Evolutionary conservation across 2,797 vertebrate genomes (phyloP).

Genomic region (Heterohyrax brucei): DNA sequence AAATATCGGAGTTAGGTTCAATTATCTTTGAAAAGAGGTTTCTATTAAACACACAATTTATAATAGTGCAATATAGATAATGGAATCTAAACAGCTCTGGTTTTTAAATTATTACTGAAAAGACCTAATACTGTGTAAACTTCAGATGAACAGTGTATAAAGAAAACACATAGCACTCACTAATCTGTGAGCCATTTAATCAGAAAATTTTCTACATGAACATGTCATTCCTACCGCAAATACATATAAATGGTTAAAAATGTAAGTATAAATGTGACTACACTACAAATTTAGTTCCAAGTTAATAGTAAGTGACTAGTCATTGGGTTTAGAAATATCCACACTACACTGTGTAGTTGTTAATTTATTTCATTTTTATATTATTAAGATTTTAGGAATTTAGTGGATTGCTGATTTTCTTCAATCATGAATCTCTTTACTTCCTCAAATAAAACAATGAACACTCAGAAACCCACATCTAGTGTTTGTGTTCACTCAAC

Average conservation of each 20-base stretch:
- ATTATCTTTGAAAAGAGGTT: slow-evolving; percentile 68
- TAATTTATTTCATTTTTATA: slow-evolving; percentile 10
- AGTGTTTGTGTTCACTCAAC: background rate
- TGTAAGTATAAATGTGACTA: background rate
- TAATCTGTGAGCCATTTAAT: slow-evolving; percentile 8
- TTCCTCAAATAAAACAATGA: background rate
- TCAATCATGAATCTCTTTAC: background rate
- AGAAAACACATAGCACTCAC: background rate
- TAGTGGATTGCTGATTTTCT: background rate
- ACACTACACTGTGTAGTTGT: background rate
- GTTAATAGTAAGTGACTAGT: background rate
- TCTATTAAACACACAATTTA: slow-evolving; percentile 39
- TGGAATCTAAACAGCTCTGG: slow-evolving; percentile 45
- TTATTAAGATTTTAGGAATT: background rate
- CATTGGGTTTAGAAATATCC: background rate
- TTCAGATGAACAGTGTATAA: slow-evolving; percentile 13
- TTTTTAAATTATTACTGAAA: slow-evolving; percentile 56
- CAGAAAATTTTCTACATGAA: background rate
- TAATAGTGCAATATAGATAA: slow-evolving; percentile 57
- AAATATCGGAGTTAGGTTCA: slow-evolving; percentile 72
- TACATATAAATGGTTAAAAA: background rate
- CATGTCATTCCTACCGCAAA: background rate
- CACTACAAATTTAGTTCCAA: background rate
- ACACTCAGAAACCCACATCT: background rate
- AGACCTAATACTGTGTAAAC: background rate